Conservation (phyloP, 2,113 vertebrate species). For the Cryptotis parvus region DNA sequence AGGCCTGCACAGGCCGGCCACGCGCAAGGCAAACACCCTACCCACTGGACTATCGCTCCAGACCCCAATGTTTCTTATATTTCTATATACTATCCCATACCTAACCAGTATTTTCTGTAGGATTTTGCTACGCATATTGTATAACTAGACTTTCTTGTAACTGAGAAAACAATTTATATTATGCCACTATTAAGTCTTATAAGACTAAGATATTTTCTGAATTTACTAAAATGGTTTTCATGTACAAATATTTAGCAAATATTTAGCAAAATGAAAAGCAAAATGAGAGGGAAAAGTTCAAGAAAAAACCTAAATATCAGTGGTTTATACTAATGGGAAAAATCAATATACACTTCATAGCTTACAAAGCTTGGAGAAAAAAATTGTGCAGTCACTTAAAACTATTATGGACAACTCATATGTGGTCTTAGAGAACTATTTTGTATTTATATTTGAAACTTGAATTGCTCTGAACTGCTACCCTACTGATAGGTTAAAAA, state of each 20-base stretch:
- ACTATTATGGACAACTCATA: neutral
- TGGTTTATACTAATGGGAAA: slow-evolving; percentile 7
- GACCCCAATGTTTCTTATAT: too few relatives aligned
- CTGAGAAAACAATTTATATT: slow-evolving; percentile 17
- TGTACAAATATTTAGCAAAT: slow-evolving; percentile 29
- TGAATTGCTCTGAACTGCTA: slow-evolving; percentile 67
- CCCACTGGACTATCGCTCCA: too few relatives aligned
- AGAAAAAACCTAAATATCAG: slow-evolving; percentile 30
- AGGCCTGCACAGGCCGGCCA: too few relatives aligned
- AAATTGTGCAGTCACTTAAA: neutral
- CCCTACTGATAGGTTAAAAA: slow-evolving; percentile 75
- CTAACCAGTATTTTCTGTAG: neutral
- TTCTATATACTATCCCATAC: neutral
- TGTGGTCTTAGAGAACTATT: slow-evolving; percentile 33
- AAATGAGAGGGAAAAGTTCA: neutral
- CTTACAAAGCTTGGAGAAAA: slow-evolving; percentile 28
- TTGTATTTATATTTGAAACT: slow-evolving; percentile 65
- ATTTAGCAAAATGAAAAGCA: neutral
- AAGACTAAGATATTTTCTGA: neutral
- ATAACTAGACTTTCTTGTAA: neutral
- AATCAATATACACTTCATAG: slow-evolving; percentile 32
- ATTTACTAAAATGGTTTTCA: neutral
- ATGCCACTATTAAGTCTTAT: neutral
- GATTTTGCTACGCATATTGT: neutral
- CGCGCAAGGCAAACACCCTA: too few relatives aligned